These are phyloP conservation scores for Enteromius argenteus DNA, from an alignment of 2,797 vertebrate genomes.

Conservation along the genomic window DNA sequence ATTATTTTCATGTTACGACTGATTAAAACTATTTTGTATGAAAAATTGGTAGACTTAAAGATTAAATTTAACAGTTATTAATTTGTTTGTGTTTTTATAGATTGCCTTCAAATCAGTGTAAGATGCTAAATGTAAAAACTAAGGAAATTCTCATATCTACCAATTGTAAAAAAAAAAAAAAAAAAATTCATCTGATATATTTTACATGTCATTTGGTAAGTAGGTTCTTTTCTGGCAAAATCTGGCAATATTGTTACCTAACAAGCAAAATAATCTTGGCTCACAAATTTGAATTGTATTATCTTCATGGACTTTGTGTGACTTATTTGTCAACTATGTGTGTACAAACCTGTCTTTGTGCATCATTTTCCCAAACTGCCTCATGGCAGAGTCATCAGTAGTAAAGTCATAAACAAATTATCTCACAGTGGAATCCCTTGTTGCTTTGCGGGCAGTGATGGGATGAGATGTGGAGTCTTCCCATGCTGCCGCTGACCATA, in stretches of 20 bases:
- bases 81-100: no score
- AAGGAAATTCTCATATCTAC: background rate
- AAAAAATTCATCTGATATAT: background rate
- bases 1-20: background rate
- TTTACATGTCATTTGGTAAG: background rate
- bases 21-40: background rate
- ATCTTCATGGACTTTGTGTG: background rate
- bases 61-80: no score
- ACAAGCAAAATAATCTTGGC: background rate
- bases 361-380: background rate
- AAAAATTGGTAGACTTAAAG: no score
- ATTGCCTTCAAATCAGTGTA: no score
- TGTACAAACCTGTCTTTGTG: background rate
- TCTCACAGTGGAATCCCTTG: constrained; percentile 19
- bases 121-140: background rate
- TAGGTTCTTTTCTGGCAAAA: background rate
- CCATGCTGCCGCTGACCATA: constrained; percentile 32
- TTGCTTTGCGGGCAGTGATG: constrained; percentile 34
- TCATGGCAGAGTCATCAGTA: background rate
- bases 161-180: no score
- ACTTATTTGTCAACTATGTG: background rate
- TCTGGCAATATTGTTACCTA: background rate
- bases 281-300: background rate
- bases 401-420: constrained; percentile 28
- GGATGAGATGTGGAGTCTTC: constrained; percentile 8